Base-by-base conservation (phyloP, 2,888 invertebrate genomes). In the Cheilosia urbana region DNA sequence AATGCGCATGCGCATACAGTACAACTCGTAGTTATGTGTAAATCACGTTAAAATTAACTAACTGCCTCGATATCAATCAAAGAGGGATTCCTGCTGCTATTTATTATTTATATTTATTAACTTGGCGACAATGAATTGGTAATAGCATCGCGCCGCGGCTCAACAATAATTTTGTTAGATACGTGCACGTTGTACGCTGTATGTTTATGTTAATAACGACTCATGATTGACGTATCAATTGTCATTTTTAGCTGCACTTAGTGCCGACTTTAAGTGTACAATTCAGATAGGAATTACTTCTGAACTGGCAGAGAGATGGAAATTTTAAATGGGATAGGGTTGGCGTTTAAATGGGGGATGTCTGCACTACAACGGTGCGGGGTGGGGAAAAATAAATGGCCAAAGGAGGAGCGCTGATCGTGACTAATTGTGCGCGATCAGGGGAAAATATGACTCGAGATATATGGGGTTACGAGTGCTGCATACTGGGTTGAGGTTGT, bases 201-300 rank as follows among this genome's bases (percentile, higher is more conserved):
- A 37, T 78, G 78, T 71, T 63, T 63, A 78, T 62, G 77, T 24
- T 77, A 69, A 62, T 63, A 51, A n/a, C 49, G 60, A 85, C 75
- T 66, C 24, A 62, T 76, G 81, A 85, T 81, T 77, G 85, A 85
- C 85, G 76, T 63, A 68, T 77, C 81, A 76, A 75, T 80, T 85
- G 76, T 76, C 76, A 77, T 76, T 76, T 68, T 76, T 68, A 76
- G 58, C 58, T 60, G 65, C 66, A 66, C 80, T 80, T 68, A 77
- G 76, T 53, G 47, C 13, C 17, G 72, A 81, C 71, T 85, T 55
- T 7, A 63, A 63, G 62, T 62, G n/a, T 7, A 69, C 37, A 71
- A 65, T 34, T 79, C 40, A 30, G n/a, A 55, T 21, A 57, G 71
- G 42, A 71, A 58, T 71, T 71, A 65, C 55, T 37, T 27, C 1